Conservation (phyloP, 2,797 vertebrate species). For the Hoplostethus mediterraneus region DNA sequence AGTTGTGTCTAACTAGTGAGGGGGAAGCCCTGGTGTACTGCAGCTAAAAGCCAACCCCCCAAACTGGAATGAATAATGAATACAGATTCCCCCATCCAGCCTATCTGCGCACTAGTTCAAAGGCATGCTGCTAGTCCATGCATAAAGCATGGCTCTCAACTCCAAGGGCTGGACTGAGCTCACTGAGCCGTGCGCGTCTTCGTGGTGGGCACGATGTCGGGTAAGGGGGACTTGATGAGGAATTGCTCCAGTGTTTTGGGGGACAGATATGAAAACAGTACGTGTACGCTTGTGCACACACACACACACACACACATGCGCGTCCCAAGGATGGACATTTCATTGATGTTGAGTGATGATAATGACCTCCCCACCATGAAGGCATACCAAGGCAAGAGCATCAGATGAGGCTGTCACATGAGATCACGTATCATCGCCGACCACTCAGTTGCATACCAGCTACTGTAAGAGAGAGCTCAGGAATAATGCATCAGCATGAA, state of each 20-base stretch:
- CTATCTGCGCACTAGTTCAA: slow-evolving; percentile 71
- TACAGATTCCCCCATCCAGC: slow-evolving; percentile 66
- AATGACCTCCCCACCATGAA: slow-evolving; percentile 56
- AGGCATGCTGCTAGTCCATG: slow-evolving; percentile 65
- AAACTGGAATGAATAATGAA: slow-evolving; percentile 79
- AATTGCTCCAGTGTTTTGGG: slow-evolving; percentile 34
- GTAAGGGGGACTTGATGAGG: slow-evolving; percentile 48
- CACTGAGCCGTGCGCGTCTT: slow-evolving; percentile 62
- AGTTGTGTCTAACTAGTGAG: slow-evolving; percentile 65
- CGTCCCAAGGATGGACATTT: slow-evolving; percentile 24
- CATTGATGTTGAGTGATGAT: slow-evolving; percentile 76
- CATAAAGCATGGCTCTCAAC: slow-evolving; percentile 66
- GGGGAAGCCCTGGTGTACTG: slow-evolving; percentile 70
- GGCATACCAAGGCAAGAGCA: slow-evolving; percentile 21
- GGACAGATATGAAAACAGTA: background rate
- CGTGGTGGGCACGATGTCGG: slow-evolving; percentile 39
- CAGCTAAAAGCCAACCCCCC: slow-evolving; percentile 71
- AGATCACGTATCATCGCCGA: slow-evolving; percentile 49
- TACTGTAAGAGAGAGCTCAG: slow-evolving; percentile 18
- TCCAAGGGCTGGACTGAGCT: slow-evolving; percentile 46
- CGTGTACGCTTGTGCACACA: background rate
- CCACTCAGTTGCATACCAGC: slow-evolving; percentile 23
- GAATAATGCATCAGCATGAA: slow-evolving; percentile 14
- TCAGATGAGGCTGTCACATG: slow-evolving; percentile 59
- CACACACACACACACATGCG: slow-evolving; percentile 5